Evolutionary conservation across 2,797 vertebrate species (phyloP).

Genomic region (Thamnophis elegans): DNA sequence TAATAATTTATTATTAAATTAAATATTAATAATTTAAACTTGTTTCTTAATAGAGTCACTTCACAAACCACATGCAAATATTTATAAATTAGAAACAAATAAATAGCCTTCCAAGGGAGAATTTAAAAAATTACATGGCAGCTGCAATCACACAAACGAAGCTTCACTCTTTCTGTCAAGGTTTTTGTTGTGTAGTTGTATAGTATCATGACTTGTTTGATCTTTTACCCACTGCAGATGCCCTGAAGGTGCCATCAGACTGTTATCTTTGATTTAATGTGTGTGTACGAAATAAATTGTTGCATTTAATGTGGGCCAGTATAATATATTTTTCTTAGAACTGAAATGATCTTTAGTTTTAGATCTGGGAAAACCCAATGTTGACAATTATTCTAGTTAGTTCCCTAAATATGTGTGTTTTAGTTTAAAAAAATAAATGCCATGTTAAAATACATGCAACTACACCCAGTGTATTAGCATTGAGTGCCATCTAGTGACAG

Average conservation of each 20-base stretch:
- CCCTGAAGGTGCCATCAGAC: neutral
- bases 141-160: neutral
- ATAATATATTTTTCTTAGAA: neutral
- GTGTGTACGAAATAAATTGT: neutral
- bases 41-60: neutral
- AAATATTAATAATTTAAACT: neutral
- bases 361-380: neutral
- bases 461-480: neutral
- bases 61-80: neutral
- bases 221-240: neutral
- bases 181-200: neutral
- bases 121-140: neutral
- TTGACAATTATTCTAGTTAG: neutral
- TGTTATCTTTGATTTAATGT: neutral
- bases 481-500: constrained; percentile 1
- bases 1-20: neutral
- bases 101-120: neutral
- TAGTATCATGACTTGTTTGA: neutral
- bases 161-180: neutral
- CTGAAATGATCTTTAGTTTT: neutral
- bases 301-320: neutral
- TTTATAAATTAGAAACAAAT: neutral
- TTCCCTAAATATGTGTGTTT: neutral
- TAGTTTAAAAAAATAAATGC: neutral
- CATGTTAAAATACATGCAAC: neutral